phyloP scores from a whole-genome alignment of 2,888 invertebrate genomes.

The Alloplasta piceator region DNA sequence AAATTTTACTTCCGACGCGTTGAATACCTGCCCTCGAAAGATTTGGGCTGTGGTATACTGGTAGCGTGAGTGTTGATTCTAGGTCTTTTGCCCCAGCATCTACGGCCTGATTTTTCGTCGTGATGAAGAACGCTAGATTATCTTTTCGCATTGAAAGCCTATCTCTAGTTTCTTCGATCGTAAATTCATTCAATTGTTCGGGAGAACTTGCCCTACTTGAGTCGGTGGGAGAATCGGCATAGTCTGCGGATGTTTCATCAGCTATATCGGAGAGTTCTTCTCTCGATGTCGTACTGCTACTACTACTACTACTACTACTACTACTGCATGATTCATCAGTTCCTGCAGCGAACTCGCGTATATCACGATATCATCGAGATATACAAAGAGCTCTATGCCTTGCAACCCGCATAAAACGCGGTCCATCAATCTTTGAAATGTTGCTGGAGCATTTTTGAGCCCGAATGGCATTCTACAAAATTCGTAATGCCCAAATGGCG shows the following conservation, averaged over 20 bases:
- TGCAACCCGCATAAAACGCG: no score
- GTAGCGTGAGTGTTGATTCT: neutral
- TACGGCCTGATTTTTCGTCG: neutral
- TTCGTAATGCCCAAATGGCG: no score
- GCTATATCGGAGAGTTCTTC: neutral
- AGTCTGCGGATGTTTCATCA: neutral
- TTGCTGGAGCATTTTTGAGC: no score
- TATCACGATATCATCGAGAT: no score
- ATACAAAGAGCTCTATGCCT: no score
- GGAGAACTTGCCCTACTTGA: neutral
- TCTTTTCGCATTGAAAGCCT: slow-evolving; percentile 8
- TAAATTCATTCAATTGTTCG: no score
- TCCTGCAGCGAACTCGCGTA: no score
- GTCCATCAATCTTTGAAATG: no score
- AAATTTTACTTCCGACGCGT: neutral
- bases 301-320: no score
- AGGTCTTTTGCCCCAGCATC: slow-evolving; percentile 17
- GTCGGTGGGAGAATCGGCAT: neutral
- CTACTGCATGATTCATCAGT: no score
- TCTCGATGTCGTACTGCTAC: no score
- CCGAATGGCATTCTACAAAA: no score
- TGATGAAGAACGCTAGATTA: slow-evolving; percentile 18
- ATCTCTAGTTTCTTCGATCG: slow-evolving; percentile 12
- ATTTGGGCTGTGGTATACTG: neutral
- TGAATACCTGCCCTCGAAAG: neutral